Base-by-base conservation (phyloP, 2,888 invertebrate species). In the Lordiphosa fenestrarum region DNA sequence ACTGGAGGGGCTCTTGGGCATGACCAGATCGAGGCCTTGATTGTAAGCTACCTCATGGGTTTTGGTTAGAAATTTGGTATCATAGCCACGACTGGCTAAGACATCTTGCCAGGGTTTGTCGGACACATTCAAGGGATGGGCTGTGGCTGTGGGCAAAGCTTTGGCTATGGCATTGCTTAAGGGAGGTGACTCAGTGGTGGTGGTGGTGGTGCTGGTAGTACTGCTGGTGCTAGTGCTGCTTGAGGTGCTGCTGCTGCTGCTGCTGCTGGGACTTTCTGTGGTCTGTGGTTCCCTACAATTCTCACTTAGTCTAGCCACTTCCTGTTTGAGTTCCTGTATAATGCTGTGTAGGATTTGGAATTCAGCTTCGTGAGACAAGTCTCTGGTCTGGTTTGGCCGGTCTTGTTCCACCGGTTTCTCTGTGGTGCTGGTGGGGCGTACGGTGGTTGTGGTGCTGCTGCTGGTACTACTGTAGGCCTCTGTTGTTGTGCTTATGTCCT, bases 1-100 rank as follows among this genome's bases (percentile, higher is more conserved):
- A 0, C 23, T 49, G 0, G 71, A 53, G 2, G 19, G 3, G 6
- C 39, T 59, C 0, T 62, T 53, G 4, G 69, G 19, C 25, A 80
- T 38, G 10, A 69, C 61, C 3, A 80, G 51, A 3, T 67, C 65
- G 0, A 62, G 74, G 19, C 70, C 65, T 6, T 62, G 63, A 25
- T 58, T 40, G 13, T 74, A 78, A 19, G 73, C 71, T 25, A 53
- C 54, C 19, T 78, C 73, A 15, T 76, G 73, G 3, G 73, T 51
- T 41, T 73, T 73, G n/a, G 73, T 66, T 6, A 87, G 30, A 35
- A 73, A 77, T 2, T 68, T 70, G 15, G 66, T 73, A 40, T 84
- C 75, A 35, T 87, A 87, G 10, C 87, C 86, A 2, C 83, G 84
- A 4, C 58, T 69, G 25, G 82, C 68, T 69, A 87, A 62, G 33